phyloP scores from a whole-genome alignment of 1,140 invertebrate genomes.

The Leptinotarsa undecemlineata region DNA sequence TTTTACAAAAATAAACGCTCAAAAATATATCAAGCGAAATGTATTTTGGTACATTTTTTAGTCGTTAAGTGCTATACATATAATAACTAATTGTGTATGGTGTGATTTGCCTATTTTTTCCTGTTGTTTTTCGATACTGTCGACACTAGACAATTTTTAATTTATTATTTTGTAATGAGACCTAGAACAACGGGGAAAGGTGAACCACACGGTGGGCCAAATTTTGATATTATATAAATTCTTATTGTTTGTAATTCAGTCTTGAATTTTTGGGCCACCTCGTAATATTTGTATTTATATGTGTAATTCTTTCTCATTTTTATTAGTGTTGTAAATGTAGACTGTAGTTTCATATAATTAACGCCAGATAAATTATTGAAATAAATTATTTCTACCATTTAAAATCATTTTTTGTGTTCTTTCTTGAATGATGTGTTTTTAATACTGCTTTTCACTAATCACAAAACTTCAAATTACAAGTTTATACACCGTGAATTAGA shows the following conservation, averaged over 20 bases:
- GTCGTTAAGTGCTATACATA: constrained; percentile 22
- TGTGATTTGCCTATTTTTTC: not conserved
- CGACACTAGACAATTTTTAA: too few species aligned
- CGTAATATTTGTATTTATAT: constrained; percentile 24
- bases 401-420: constrained; percentile 1
- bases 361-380: constrained; percentile 16
- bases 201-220: not conserved
- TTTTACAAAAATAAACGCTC: constrained; percentile 5
- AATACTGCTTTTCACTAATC: too few species aligned
- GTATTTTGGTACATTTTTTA: constrained; percentile 27
- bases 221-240: constrained; percentile 6
- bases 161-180: too few species aligned
- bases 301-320: constrained; percentile 27
- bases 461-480: too few species aligned
- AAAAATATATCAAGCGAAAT: constrained; percentile 16
- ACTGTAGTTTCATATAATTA: constrained; percentile 26
- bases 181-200: not conserved
- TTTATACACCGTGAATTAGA: too few species aligned
- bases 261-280: not conserved
- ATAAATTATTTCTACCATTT: constrained; percentile 26
- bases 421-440: too few species aligned
- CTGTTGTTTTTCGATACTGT: not conserved
- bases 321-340: constrained; percentile 29
- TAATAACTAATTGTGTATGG: not conserved
- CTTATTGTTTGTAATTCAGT: not conserved